Percentiles rank a stretch among this genome's conserved stretches.
Conservation (phyloP, 2,888 invertebrate species). For the Leptinotarsa rubiginosa region DNA sequence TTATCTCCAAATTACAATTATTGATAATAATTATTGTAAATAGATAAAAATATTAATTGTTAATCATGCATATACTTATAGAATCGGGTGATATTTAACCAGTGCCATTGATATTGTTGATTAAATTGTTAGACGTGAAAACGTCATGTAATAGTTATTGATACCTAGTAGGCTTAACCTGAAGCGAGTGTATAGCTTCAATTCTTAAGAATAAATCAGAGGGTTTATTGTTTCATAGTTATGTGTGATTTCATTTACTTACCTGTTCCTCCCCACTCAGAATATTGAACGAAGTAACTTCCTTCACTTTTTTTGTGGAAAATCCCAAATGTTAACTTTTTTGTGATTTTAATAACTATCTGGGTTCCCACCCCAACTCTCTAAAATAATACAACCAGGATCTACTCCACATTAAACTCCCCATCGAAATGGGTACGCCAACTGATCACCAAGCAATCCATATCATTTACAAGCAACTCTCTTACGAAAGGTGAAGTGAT, state of each 20-base stretch:
- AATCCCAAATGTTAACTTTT: too few species aligned
- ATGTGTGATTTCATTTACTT: not conserved
- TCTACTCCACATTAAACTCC: too few species aligned
- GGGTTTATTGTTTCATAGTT: conserved; percentile 63
- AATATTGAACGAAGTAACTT: too few species aligned
- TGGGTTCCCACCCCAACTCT: too few species aligned
- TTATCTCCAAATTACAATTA: conserved; percentile 52
- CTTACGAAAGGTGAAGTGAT: too few species aligned
- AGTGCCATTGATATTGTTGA: conserved; percentile 68
- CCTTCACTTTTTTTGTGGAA: too few species aligned
- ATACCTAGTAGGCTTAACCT: conserved; percentile 63
- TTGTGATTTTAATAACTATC: too few species aligned
- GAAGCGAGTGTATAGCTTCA: conserved; percentile 64
- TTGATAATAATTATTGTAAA: conserved; percentile 52
- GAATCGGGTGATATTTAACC: conserved; percentile 69
- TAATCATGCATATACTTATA: conserved; percentile 66
- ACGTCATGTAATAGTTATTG: conserved; percentile 66
- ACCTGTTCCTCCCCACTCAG: too few species aligned
- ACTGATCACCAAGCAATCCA: too few species aligned
- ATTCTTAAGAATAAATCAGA: conserved; percentile 67
- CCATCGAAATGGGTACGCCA: too few species aligned
- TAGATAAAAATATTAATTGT: conserved; percentile 62
- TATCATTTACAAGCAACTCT: too few species aligned
- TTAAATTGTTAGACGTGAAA: conserved; percentile 66
- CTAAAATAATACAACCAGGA: too few species aligned